Evolutionary conservation across 2,888 invertebrate species (phyloP).

Genomic region (Hydroisotoma schaefferi): DNA sequence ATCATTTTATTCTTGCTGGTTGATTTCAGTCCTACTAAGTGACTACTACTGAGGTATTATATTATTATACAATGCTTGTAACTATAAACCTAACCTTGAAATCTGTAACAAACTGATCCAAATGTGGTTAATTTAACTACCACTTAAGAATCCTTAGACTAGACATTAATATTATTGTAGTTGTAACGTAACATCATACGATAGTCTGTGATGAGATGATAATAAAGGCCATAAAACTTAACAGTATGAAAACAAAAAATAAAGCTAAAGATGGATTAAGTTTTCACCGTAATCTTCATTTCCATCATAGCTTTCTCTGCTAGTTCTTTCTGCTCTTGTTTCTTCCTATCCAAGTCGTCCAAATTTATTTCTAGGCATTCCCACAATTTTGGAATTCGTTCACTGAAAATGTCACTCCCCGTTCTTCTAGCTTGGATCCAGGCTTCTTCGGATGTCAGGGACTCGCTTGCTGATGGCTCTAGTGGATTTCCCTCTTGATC

Average conservation of each 20-base stretch:
- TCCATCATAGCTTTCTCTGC: too few relatives aligned
- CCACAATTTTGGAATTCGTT: constrained; percentile 41
- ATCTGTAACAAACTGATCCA: too few relatives aligned
- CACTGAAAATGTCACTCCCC: constrained; percentile 72
- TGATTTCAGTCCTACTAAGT: too few relatives aligned
- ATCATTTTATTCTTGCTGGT: too few relatives aligned
- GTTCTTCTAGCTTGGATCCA: constrained; percentile 65
- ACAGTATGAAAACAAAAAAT: neutral
- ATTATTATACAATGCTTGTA: too few relatives aligned
- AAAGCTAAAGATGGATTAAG: too few relatives aligned
- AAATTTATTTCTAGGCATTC: constrained; percentile 39
- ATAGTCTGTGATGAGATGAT: constrained; percentile 45
- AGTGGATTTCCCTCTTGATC: constrained; percentile 65
- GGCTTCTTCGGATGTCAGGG: constrained; percentile 69
- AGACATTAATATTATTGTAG: neutral
- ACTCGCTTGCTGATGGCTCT: constrained; percentile 70
- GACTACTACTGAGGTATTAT: too few relatives aligned
- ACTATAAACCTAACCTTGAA: too few relatives aligned
- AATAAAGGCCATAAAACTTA: constrained; percentile 24
- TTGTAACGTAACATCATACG: constrained; percentile 22
- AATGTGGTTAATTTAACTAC: too few relatives aligned
- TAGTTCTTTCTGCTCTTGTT: too few relatives aligned
- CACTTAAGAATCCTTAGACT: neutral
- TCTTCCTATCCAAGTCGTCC: constrained; percentile 1
- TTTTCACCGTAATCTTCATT: too few relatives aligned